These are phyloP conservation scores for Cotesia typhae DNA, from an alignment of 1,140 invertebrate genomes.

Conservation along the genomic window DNA sequence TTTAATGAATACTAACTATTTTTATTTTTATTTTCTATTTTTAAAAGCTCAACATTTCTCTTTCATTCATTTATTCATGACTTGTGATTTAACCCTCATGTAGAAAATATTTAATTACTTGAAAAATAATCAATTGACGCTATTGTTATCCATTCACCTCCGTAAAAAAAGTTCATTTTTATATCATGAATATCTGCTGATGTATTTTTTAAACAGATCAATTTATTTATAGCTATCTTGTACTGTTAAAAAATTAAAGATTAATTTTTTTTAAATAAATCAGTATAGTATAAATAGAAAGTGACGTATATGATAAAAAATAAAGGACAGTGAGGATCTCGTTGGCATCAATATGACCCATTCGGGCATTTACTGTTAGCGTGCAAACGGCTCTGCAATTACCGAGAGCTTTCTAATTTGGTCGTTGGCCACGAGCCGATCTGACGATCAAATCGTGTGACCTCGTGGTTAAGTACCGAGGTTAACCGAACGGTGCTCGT, in stretches of 20 bases:
- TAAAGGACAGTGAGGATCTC: slow-evolving; percentile 13
- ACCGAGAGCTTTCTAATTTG: slow-evolving; percentile 56
- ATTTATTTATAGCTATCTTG: too few relatives aligned
- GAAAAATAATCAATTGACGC: too few relatives aligned
- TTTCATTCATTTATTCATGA: too few relatives aligned
- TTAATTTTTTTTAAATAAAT: background rate
- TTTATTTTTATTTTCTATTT: background rate
- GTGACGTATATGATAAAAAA: background rate
- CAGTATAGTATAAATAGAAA: background rate
- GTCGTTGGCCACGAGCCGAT: slow-evolving; percentile 47
- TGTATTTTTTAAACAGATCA: too few relatives aligned
- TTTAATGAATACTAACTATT: background rate
- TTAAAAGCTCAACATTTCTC: too few relatives aligned
- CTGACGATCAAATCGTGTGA: slow-evolving; percentile 57
- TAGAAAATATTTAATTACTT: too few relatives aligned
- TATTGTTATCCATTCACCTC: too few relatives aligned
- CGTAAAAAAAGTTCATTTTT: too few relatives aligned
- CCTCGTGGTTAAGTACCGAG: slow-evolving; percentile 42
- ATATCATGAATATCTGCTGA: too few relatives aligned
- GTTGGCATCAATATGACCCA: slow-evolving; percentile 41
- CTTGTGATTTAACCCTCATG: too few relatives aligned
- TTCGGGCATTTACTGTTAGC: slow-evolving; percentile 53
- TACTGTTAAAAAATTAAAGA: too few relatives aligned
- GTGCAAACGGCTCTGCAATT: slow-evolving; percentile 57
- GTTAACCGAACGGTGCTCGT: slow-evolving; percentile 42